Percentiles rank a stretch among this genome's conserved stretches.
These are phyloP conservation scores for Chauna torquata DNA, from an alignment of 2,113 vertebrate genomes.

Conservation along the genomic window DNA sequence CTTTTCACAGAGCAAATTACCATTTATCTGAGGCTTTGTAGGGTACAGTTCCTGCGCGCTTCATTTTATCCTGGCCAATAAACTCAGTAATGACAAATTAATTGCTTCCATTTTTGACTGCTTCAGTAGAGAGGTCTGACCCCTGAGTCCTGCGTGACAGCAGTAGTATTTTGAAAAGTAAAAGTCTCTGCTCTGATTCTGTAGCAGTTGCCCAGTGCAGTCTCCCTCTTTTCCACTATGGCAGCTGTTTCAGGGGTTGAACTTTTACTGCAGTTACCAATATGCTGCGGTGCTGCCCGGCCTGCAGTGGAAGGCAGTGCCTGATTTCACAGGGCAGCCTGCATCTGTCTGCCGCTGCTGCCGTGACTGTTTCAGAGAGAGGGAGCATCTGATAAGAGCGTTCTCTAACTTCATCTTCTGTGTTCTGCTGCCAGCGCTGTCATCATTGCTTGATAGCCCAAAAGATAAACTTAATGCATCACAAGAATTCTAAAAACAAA, in stretches of 20 bases:
- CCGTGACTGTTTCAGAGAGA: not conserved
- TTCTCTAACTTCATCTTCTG: not conserved
- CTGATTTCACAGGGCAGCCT: not conserved
- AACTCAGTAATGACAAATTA: constrained; percentile 51
- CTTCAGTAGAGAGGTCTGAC: constrained; percentile 6
- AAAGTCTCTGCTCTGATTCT: not conserved
- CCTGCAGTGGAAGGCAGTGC: not conserved
- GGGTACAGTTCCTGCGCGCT: constrained; percentile 15
- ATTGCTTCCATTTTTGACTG: constrained; percentile 54
- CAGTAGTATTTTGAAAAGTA: constrained; percentile 36
- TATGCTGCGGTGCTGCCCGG: fast-evolving
- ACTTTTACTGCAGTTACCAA: not conserved
- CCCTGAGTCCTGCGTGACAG: not conserved
- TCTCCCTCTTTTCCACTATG: not conserved
- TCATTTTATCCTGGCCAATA: constrained; percentile 42
- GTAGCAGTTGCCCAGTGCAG: not conserved
- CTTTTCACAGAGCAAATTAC: constrained; percentile 65
- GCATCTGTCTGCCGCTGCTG: not conserved
- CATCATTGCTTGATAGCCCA: not conserved
- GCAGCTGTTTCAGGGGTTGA: not conserved
- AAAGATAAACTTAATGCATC: not conserved
- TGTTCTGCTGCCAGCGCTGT: constrained; percentile 26
- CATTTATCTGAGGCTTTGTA: constrained; percentile 44
- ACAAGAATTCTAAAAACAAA: not conserved
- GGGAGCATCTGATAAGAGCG: not conserved